Base-by-base conservation (phyloP, 2,797 vertebrate species). In the Anisognathus igniventris region DNA sequence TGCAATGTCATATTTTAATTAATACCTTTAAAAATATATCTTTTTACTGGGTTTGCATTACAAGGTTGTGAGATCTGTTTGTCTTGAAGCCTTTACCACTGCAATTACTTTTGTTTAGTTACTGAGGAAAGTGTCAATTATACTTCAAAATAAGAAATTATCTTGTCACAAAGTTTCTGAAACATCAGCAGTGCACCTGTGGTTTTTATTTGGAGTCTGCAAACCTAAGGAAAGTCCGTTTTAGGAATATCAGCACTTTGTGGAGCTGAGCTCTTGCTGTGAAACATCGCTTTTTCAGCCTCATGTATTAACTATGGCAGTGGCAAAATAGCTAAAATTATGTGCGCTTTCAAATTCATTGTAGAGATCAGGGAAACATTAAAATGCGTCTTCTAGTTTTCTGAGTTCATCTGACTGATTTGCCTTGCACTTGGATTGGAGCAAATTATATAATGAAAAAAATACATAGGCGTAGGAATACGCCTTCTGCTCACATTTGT, bases 1-100 rank as follows among this genome's bases (percentile, higher is more conserved):
- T 88, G 35, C 19, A 33, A 3, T 48, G 4, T 85, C 6, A 14
- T 65, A 13, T 58, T 39, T 76, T 85, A 35, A 14, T 72, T 65
- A 39, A 13, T 28, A 12, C 17, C 1, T 25, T 66, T 56, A 4
- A 2, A 5, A 56, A 27, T 4, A 2, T 2, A 3, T 30, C 0
- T 40, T 60, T 76, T 71, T 42, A 53, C 39, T 30, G 70, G 18
- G 2, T 33, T 12, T 64, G 7, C 70, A 5, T 66, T 60, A 25
- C 30, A 70, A 76, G 22, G 44, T 10, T 67, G 22, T 2, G 28
- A 65, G 15, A 65, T 53, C 3, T 50, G 4, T 89, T 89, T 91
- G 67, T 53, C 31, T 85, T 73, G 27, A 39, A 66, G 35, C 14
- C 33, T 60, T 73, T 85, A 33, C 16, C 57, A 51, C 18, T 78